Evolutionary conservation across 2,113 vertebrate genomes (phyloP).

Genomic region (Myanophis thanlyinensis): DNA sequence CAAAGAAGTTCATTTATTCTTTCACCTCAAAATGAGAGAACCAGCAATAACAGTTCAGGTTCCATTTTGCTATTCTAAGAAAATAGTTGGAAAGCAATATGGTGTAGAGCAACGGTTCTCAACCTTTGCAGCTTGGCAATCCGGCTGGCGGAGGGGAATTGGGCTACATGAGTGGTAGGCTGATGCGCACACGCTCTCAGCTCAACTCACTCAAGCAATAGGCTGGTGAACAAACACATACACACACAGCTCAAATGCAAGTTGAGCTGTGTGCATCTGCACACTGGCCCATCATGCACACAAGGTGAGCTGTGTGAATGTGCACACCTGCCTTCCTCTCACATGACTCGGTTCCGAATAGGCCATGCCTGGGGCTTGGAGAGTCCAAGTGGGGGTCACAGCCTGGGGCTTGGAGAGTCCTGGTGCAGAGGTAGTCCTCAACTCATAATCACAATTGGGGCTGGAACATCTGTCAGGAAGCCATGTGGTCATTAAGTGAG

Average conservation of each 20-base stretch:
- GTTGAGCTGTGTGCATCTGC: neutral
- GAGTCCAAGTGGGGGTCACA: neutral
- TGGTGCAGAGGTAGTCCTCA: neutral
- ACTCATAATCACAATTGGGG: neutral
- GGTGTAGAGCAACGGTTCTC: neutral
- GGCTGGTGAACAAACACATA: fast-evolving
- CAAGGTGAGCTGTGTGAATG: too few species aligned
- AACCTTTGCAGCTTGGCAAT: neutral
- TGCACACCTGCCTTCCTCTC: neutral
- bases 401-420: neutral
- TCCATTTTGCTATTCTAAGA: neutral
- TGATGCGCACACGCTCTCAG: neutral
- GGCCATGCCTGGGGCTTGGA: neutral
- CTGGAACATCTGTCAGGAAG: neutral
- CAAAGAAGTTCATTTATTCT: neutral
- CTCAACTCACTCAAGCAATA: neutral
- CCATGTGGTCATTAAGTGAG: neutral
- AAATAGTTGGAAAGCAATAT: neutral
- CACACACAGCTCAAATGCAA: neutral
- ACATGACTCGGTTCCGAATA: neutral
- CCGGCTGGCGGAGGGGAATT: neutral
- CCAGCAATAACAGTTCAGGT: neutral
- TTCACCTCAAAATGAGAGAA: neutral
- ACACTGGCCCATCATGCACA: neutral
- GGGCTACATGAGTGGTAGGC: neutral